Evolutionary conservation across 2,888 invertebrate genomes (phyloP), one percentile per base, ranked within the genome.

Genomic region (Lissonota sp.): DNA sequence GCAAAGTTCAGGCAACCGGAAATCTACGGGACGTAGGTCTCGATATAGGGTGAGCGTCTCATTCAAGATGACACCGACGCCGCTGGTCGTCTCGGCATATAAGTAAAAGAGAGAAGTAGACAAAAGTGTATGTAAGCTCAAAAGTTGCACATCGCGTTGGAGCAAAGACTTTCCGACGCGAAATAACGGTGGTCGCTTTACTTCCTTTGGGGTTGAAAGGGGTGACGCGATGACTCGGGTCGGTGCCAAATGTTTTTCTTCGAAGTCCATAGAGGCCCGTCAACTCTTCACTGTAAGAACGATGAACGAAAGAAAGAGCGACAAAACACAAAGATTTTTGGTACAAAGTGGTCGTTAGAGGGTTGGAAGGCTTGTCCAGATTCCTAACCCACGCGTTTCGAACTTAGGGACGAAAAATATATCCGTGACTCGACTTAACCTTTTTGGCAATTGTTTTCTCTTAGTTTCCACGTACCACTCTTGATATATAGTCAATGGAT

Each of bases 191-290:
- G 16, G n/a, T 12, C 10, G 1, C 12, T 10, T 40, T 69, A 26
- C 51, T 73, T 58, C 7, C 37, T 10, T 40, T 49, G 44, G 71
- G 55, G 66, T 60, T 69, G 10, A 12, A 40, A 14, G 16, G 63
- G 72, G 49, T 58, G 57, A 58, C 46, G 39, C 4, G 66, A 71
- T 42, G 60, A 14, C 49, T 37, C 58, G 66, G 51, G 49, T 69
- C 73, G 67, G 66, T 78, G 81, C 78, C 81, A 74, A 81, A 62
- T 74, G 67, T 74, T 81, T 81, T 78, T 78, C 55, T 66, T 55
- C 55, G 5, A 51, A 49, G n/a, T 46, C 66, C 46, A 67, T 62
- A 46, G 42, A 49, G 14, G 37, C 26, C 1, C 64, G 63, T 51
- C 69, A 26, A 57, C 12, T 12, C 26, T 26, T 46, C 26, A 49